Evolutionary conservation across 2,113 vertebrate genomes (phyloP).

Genomic region (Poicephalus gulielmi): DNA sequence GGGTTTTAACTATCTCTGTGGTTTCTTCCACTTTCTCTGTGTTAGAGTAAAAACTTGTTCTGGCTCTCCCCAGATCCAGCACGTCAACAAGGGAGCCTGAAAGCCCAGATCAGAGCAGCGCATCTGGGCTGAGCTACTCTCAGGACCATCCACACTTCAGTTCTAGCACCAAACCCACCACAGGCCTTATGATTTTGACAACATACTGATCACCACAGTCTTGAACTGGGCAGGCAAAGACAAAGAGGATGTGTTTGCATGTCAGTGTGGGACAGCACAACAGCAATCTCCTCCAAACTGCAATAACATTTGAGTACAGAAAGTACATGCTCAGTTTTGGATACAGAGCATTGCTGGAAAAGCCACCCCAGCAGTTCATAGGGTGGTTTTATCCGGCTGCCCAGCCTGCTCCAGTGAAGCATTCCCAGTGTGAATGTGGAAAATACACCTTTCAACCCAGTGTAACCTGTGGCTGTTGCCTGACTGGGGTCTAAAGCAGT

Average conservation of each 20-base stretch:
- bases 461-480: accelerated
- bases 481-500: not conserved
- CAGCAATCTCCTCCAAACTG: not conserved
- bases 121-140: not conserved
- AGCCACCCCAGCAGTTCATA: not conserved
- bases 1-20: not conserved
- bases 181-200: accelerated
- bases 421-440: not conserved
- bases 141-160: not conserved
- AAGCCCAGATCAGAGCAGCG: not conserved
- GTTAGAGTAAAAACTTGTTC: not conserved
- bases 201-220: not conserved
- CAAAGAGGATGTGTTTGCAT: accelerated
- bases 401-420: not conserved
- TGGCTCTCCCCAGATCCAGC: not conserved
- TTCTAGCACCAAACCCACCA: not conserved
- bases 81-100: accelerated
- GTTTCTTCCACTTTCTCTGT: not conserved
- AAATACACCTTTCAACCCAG: not conserved
- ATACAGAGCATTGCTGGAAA: not conserved
- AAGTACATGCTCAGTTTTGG: not conserved
- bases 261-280: not conserved
- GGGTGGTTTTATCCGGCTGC: not conserved
- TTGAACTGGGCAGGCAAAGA: not conserved
- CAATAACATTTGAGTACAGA: accelerated